Percentiles rank a stretch among this genome's conserved stretches.
These are phyloP conservation scores for Bombycilla garrulus DNA, from an alignment of 2,113 vertebrate species.

Conservation along the genomic window DNA sequence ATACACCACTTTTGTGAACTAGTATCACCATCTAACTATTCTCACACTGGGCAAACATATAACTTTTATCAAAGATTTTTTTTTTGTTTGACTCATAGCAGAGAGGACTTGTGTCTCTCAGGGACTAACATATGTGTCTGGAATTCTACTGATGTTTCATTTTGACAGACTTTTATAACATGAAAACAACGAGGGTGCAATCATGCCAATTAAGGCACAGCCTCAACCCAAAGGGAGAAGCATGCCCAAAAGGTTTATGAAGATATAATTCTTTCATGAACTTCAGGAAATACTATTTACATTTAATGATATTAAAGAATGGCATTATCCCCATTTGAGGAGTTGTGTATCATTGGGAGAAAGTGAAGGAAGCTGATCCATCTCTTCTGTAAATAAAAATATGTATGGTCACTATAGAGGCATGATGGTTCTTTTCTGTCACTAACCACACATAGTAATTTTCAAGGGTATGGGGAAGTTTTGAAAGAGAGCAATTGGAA, in stretches of 20 bases:
- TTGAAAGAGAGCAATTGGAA: background rate
- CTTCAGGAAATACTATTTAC: background rate
- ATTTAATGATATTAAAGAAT: background rate
- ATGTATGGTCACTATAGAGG: background rate
- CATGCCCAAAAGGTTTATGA: background rate
- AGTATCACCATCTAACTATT: background rate
- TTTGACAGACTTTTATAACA: background rate
- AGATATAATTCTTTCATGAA: background rate
- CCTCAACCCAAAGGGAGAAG: background rate
- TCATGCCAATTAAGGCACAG: background rate
- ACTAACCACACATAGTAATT: background rate
- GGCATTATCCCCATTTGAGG: background rate
- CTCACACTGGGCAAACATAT: background rate
- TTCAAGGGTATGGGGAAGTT: background rate
- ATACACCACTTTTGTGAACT: background rate
- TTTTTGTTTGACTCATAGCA: background rate
- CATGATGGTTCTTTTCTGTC: background rate
- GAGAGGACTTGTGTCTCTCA: background rate
- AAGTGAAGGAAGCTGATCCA: background rate
- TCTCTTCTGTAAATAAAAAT: background rate
- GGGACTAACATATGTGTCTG: background rate
- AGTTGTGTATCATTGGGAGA: background rate
- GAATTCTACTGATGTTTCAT: background rate
- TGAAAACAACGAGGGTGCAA: background rate
- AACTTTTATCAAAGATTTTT: constrained; percentile 5